Base-by-base conservation (phyloP, 2,888 invertebrate species). In the Parthenolecanium corni region DNA sequence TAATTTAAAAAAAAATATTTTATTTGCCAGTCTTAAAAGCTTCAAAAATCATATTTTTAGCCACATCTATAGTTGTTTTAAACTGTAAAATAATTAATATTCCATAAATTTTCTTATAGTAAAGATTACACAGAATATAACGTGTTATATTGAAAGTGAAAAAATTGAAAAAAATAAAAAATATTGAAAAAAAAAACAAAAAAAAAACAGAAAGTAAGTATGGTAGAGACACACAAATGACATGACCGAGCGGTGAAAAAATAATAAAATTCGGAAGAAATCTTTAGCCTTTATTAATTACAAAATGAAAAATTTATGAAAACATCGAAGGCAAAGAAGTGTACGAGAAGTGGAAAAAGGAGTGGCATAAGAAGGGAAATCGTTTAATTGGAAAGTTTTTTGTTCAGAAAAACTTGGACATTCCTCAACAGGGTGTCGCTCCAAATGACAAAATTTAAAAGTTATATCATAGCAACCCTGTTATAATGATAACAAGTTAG, bases 391-490 rank as follows among this genome's bases (percentile, higher is more conserved):
- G 61, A 61, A 61, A 61, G 49, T 61, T 61, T 54, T 61, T 49
- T 51, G 51, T 61, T 61, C 36, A 51, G 51, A 61, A 51, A 58
- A 61, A 61, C 61, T 61, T 61, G 61, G 61, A 61, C 61, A 61
- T 61, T 61, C 61, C 61, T 61, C 61, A 61, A 61, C 61, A 61
- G 61, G 49, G 61, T 61, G 61, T 61, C 61, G 61, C 61, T 61
- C 38, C 61, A 47, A 61, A 49, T 61, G 61, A 61, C 61, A 61
- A 51, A 61, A 61, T 61, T 61, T 61, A 61, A 61, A 61, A 61
- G 61, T 61, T 61, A 61, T 61, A 61, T 61, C 61, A 61, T 61
- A 61, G 23, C 40, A 47, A 31, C 51, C 23, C 49, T 21, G 49
- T 61, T 61, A 61, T 61, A 61, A 61, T 49, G 49, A 61, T 61